Evolutionary conservation across 1,140 invertebrate genomes (phyloP), one percentile per base, ranked within the genome.

Genomic region (Geopemphigus sp.): DNA sequence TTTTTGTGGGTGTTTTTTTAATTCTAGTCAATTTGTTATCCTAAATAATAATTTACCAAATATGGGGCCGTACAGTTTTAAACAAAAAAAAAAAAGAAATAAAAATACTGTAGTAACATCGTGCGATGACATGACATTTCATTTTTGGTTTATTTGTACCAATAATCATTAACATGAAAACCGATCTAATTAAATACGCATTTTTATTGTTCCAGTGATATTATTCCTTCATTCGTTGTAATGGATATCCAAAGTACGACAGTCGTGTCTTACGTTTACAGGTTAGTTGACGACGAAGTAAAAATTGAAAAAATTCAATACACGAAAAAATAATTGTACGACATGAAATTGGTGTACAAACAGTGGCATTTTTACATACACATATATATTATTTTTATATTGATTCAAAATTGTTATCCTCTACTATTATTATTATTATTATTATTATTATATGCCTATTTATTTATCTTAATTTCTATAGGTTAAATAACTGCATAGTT

Each of bases 231-330:
- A 2, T 99, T 99, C 88, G 96, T 98, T 14, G 87, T 99, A 45
- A 96, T 99, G 93, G 98, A 99, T 85, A 99, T 99, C 83, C 97
- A 99, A 86, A 96, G 96, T 84, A 92, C 95, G 5, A 97, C 95
- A 29, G 96, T 99, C 80, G 96, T 98, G 10, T 98, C 96, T 12
- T 99, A 99, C 86, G 95, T 99, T 1, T 99, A 99, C 87, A 96
- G 98, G 87, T 87, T 99, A 50, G 92, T 99, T 72, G 95, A 94
- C 29, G 96, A 98, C 85, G 97, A 99, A 86, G 97, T 99, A 10
- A 99, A 99, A 89, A 98, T 99, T 2, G 97, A 99, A 87, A 91
- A 96, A 86, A 98, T 98, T 84, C 97, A 99, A 87, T 99, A 95
- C 85, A 97, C 96, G 85, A 98, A 97, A 78, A 78, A 78, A 78